These are phyloP conservation scores for Nineta flava DNA, from an alignment of 2,888 invertebrate species.

Conservation along the genomic window DNA sequence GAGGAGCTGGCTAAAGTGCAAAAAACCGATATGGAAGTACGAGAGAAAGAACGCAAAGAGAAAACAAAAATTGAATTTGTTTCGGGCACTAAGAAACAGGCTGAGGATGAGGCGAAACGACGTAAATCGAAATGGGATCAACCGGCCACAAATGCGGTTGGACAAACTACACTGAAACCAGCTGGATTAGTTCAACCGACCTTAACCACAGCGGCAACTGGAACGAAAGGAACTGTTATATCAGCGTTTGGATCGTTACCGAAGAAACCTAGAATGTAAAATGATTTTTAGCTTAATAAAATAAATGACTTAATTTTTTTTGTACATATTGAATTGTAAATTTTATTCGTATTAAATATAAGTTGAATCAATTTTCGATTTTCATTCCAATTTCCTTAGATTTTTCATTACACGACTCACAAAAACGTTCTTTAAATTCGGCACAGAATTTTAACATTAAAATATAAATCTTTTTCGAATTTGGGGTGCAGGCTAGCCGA, in stretches of 20 bases:
- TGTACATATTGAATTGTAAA: background rate
- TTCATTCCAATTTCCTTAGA: too few relatives aligned
- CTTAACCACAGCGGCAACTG: constrained; percentile 65
- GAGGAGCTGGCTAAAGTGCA: constrained; percentile 84
- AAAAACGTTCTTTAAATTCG: too few relatives aligned
- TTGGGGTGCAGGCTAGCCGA: too few relatives aligned
- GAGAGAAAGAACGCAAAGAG: constrained; percentile 80
- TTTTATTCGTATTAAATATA: background rate
- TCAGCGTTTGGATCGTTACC: constrained; percentile 84
- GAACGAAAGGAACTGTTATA: constrained; percentile 83
- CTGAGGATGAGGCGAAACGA: constrained; percentile 57
- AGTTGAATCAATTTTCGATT: too few relatives aligned
- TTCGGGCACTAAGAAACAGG: constrained; percentile 37
- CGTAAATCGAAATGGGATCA: constrained; percentile 90
- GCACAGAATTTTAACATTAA: too few relatives aligned
- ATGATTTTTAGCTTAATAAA: background rate
- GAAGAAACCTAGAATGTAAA: constrained; percentile 51
- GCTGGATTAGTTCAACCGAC: constrained; percentile 56
- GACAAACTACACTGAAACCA: constrained; percentile 42
- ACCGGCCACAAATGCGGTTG: constrained; percentile 45
- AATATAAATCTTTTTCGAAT: too few relatives aligned
- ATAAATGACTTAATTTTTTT: background rate
- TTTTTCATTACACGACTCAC: too few relatives aligned
- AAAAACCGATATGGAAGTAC: constrained; percentile 79
- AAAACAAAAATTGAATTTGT: constrained; percentile 73